A percentile compares a stretch with the other conserved stretches of the same genome.
Conservation (phyloP, 2,888 invertebrate species). For the Neelides folsomi region DNA sequence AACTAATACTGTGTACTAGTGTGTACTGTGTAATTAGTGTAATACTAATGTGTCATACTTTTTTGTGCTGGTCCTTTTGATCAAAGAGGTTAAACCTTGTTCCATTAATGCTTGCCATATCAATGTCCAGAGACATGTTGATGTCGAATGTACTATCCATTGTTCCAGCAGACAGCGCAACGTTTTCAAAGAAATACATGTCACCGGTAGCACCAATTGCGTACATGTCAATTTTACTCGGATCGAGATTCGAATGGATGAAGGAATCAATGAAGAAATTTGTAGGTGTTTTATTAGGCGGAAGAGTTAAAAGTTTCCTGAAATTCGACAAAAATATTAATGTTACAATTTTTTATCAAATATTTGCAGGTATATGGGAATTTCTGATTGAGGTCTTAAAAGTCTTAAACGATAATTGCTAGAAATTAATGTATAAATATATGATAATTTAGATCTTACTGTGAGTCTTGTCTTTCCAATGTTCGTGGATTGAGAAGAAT, state of each 20-base stretch:
- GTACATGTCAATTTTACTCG: conserved; percentile 19
- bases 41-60: no score
- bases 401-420: not conserved
- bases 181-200: conserved; percentile 13
- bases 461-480: conserved; percentile 5
- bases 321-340: conserved; percentile 3
- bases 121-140: conserved; percentile 20
- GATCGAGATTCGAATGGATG: conserved; percentile 23
- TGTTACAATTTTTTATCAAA: not conserved
- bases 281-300: not conserved
- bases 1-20: no score
- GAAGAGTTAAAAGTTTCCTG: not conserved
- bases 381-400: not conserved
- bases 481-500: conserved; percentile 21
- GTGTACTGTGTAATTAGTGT: no score
- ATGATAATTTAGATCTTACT: conserved; percentile 3
- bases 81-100: conserved; percentile 1
- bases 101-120: conserved; percentile 18
- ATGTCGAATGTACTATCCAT: conserved; percentile 23
- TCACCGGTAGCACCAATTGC: conserved; percentile 12
- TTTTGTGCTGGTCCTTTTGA: not conserved
- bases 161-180: conserved; percentile 16
- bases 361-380: not conserved
- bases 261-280: conserved; percentile 21
- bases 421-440: not conserved